Conservation (phyloP, 2,797 vertebrate genomes). For the Epinephelus coioides region DNA sequence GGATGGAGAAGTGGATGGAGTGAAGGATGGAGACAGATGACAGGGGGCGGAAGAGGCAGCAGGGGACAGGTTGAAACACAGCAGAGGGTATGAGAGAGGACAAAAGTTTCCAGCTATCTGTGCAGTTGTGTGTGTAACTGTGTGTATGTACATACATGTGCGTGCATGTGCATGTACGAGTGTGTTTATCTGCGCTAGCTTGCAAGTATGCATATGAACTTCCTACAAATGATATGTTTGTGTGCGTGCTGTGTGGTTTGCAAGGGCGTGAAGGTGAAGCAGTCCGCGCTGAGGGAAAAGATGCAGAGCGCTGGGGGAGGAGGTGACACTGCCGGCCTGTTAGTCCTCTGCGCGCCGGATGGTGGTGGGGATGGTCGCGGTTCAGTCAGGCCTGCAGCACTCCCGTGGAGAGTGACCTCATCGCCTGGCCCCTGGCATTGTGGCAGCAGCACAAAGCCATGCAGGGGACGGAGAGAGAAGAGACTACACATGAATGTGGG, state of each 20-base stretch:
- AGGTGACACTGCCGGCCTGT: slow-evolving; percentile 42
- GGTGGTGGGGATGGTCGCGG: slow-evolving; percentile 69
- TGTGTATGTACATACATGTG: slow-evolving; percentile 15
- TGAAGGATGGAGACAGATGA: slow-evolving; percentile 47
- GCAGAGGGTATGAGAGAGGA: slow-evolving; percentile 60
- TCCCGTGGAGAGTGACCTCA: slow-evolving; percentile 86
- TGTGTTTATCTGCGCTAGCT: slow-evolving; percentile 18
- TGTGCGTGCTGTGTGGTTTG: slow-evolving; percentile 18
- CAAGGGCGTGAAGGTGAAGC: slow-evolving; percentile 45
- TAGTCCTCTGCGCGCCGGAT: slow-evolving; percentile 34
- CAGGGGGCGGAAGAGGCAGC: slow-evolving; percentile 58
- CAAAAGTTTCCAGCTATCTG: slow-evolving; percentile 64
- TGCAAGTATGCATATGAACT: slow-evolving; percentile 34
- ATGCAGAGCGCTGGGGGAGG: slow-evolving; percentile 63
- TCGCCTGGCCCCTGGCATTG: slow-evolving; percentile 82
- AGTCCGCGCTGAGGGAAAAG: slow-evolving; percentile 29
- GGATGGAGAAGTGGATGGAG: slow-evolving; percentile 43
- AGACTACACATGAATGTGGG: slow-evolving; percentile 72
- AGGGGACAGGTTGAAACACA: slow-evolving; percentile 64
- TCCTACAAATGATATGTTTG: slow-evolving; percentile 18
- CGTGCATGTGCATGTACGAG: slow-evolving; percentile 11
- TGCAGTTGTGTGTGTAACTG: slow-evolving; percentile 21
- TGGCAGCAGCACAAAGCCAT: slow-evolving; percentile 82
- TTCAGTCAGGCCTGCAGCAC: slow-evolving; percentile 83
- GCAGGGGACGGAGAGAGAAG: slow-evolving; percentile 70